Evolutionary conservation across 2,113 vertebrate genomes (phyloP).

Genomic region (Maccullochella peelii): DNA sequence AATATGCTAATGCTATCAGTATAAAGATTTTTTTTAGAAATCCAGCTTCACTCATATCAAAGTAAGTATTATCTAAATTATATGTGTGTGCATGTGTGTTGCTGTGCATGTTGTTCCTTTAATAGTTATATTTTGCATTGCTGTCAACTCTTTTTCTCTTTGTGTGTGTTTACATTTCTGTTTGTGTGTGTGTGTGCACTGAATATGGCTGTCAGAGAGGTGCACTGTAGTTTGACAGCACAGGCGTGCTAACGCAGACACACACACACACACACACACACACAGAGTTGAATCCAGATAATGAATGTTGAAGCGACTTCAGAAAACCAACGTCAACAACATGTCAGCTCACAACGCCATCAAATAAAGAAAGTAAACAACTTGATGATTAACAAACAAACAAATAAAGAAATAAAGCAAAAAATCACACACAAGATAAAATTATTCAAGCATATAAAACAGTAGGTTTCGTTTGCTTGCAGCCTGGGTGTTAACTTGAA

Average conservation of each 20-base stretch:
- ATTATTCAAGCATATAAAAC: neutral
- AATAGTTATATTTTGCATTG: constrained; percentile 61
- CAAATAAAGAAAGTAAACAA: constrained; percentile 71
- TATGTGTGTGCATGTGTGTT: constrained; percentile 30
- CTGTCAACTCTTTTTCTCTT: constrained; percentile 46
- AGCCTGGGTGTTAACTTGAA: constrained; percentile 26
- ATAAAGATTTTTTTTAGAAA: constrained; percentile 13
- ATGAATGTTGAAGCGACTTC: constrained; percentile 77
- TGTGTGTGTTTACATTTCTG: constrained; percentile 21
- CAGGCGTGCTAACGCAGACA: constrained; percentile 1
- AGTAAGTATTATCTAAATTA: constrained; percentile 48
- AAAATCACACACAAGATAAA: constrained; percentile 4
- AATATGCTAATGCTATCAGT: constrained; percentile 2
- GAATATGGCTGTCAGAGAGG: constrained; percentile 70
- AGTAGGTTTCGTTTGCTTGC: neutral
- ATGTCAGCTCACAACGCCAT: constrained; percentile 60
- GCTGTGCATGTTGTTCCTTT: constrained; percentile 40
- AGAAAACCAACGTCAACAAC: constrained; percentile 69
- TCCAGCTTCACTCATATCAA: constrained; percentile 50
- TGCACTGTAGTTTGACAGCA: constrained; percentile 75
- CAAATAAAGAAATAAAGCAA: constrained; percentile 36
- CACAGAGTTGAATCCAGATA: constrained; percentile 62
- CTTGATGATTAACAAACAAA: constrained; percentile 58
- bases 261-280: constrained; percentile 35
- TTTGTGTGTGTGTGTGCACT: constrained; percentile 38